Conservation (phyloP, 2,888 invertebrate species). For the Coelogynopora nodosa region DNA sequence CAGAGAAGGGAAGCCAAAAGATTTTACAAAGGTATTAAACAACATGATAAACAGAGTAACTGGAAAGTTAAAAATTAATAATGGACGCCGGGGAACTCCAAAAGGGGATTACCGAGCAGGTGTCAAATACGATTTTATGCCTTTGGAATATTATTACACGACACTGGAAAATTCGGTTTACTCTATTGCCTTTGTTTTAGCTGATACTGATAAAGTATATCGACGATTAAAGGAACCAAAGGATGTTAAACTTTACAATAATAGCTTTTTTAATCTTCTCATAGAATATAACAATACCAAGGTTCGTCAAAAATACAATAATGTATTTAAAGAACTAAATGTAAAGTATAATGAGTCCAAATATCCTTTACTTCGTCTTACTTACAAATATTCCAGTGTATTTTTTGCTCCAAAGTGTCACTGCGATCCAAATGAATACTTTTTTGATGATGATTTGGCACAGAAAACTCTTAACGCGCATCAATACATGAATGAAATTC, state of each 20-base stretch:
- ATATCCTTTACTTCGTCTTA: conserved; percentile 58
- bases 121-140: conserved; percentile 48
- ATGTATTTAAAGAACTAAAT: conserved; percentile 56
- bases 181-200: conserved; percentile 60
- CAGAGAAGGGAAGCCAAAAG: conserved; percentile 56
- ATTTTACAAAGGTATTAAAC: conserved; percentile 55
- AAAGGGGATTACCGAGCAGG: conserved; percentile 48
- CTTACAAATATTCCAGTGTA: conserved; percentile 60
- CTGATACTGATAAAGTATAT: conserved; percentile 59
- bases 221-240: conserved; percentile 47
- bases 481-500: conserved; percentile 58
- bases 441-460: conserved; percentile 61
- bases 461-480: conserved; percentile 61
- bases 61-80: conserved; percentile 36
- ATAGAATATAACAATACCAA: conserved; percentile 59
- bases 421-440: conserved; percentile 62
- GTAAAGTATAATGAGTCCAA: conserved; percentile 53
- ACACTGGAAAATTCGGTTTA: conserved; percentile 57
- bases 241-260: conserved; percentile 50
- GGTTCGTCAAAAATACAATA: conserved; percentile 50
- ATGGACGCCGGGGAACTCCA: conserved; percentile 47
- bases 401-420: conserved; percentile 61
- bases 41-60: conserved; percentile 55
- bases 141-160: conserved; percentile 60
- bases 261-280: conserved; percentile 61